phyloP scores from a whole-genome alignment of 2,797 vertebrate species.

The Sebastes minor region DNA sequence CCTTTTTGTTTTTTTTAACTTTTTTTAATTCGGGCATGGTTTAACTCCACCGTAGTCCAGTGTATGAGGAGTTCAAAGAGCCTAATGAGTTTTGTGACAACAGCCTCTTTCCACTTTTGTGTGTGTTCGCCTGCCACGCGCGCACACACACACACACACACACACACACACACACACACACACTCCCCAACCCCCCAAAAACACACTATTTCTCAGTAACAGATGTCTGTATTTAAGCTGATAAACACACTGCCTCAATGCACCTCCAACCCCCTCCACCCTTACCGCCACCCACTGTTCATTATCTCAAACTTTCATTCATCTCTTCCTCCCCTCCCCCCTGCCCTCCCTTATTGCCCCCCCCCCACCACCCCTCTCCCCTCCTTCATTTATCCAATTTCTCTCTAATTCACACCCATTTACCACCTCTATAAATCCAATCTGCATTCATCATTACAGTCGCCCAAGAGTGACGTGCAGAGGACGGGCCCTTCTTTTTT shows the following conservation, averaged over 20 bases:
- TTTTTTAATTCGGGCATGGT: slow-evolving; percentile 15
- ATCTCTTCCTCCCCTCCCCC: slow-evolving; percentile 64
- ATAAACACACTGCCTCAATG: slow-evolving; percentile 79
- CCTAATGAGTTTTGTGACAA: slow-evolving; percentile 61
- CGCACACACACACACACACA: slow-evolving; percentile 22
- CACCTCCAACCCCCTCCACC: slow-evolving; percentile 59
- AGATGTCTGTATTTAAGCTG: slow-evolving; percentile 86
- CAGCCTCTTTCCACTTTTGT: slow-evolving; percentile 37
- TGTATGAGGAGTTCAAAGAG: slow-evolving; percentile 46
- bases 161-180: slow-evolving; percentile 30
- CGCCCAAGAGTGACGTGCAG: slow-evolving; percentile 57
- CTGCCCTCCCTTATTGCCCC: slow-evolving; percentile 10
- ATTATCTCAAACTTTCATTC: slow-evolving; percentile 86
- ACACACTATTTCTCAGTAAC: slow-evolving; percentile 72
- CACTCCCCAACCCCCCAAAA: slow-evolving; percentile 37
- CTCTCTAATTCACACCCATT: slow-evolving; percentile 77
- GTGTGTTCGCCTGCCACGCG: slow-evolving; percentile 8
- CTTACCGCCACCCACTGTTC: slow-evolving; percentile 71
- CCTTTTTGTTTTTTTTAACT: background rate
- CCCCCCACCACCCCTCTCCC: background rate
- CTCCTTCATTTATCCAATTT: slow-evolving; percentile 76
- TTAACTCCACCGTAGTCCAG: slow-evolving; percentile 20
- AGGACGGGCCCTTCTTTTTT: slow-evolving; percentile 26
- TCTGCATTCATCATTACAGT: slow-evolving; percentile 72
- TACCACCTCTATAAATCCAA: slow-evolving; percentile 71